phyloP scores from a whole-genome alignment of 53 echinoderm and acorn worm species.

The Apostichopus leukothele region DNA sequence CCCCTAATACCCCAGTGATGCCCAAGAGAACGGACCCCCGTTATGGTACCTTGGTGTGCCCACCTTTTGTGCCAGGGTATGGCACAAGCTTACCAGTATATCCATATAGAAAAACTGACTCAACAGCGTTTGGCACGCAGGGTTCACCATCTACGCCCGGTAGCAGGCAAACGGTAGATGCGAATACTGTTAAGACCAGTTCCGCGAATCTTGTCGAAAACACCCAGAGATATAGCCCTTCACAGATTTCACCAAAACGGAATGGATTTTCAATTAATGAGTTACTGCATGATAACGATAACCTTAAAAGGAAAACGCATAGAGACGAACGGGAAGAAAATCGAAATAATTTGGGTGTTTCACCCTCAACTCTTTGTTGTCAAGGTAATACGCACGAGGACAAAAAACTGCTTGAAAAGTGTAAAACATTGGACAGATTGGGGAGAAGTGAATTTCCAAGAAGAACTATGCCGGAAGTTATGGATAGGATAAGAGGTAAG shows the following conservation, averaged over 20 bases:
- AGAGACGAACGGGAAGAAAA: neutral
- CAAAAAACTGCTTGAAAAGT: conserved; percentile 31
- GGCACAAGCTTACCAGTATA: neutral
- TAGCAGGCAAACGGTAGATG: neutral
- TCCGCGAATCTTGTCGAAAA: neutral
- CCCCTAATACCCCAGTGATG: neutral
- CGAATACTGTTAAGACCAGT: neutral
- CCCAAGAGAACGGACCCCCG: conserved; percentile 7
- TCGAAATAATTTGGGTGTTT: neutral
- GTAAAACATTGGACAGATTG: conserved; percentile 21
- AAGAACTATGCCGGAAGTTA: neutral
- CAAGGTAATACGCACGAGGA: neutral
- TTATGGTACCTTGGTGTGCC: conserved; percentile 14
- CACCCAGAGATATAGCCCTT: neutral
- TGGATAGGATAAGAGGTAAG: conserved; percentile 37
- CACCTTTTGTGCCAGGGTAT: conserved; percentile 19
- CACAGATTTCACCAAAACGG: conserved; percentile 1
- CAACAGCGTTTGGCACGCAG: neutral
- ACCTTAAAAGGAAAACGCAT: neutral
- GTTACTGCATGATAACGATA: conserved; percentile 13
- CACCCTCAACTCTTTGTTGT: neutral
- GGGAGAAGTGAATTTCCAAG: conserved; percentile 8
- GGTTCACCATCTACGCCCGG: neutral
- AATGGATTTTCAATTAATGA: conserved; percentile 34
- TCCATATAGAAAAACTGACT: conserved; percentile 6